These are phyloP conservation scores for Carcina quercana DNA, from an alignment of 2,888 invertebrate species.

Conservation along the genomic window DNA sequence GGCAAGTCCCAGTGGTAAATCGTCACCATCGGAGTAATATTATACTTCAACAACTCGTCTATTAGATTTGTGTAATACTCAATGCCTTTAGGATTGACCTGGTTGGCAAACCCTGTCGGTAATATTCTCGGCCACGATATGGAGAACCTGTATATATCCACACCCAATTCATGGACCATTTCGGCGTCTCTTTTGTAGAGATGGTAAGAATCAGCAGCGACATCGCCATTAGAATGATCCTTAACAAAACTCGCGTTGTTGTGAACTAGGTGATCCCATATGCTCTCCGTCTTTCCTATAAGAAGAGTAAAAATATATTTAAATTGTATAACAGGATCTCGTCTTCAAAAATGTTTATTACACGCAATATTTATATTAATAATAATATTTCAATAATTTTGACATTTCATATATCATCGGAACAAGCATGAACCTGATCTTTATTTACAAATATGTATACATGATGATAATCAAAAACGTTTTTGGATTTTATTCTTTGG, in stretches of 20 bases:
- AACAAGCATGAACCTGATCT: too few species aligned
- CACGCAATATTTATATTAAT: neutral
- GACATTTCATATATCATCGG: too few species aligned
- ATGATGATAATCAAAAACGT: too few species aligned
- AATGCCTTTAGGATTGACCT: constrained; percentile 80
- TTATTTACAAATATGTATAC: too few species aligned
- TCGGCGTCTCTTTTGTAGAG: constrained; percentile 77
- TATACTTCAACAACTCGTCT: constrained; percentile 77
- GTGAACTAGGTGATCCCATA: constrained; percentile 76
- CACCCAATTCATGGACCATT: constrained; percentile 76
- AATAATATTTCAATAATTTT: too few species aligned
- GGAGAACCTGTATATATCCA: constrained; percentile 81
- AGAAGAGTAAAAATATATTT: constrained; percentile 12
- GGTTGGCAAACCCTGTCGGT: constrained; percentile 78
- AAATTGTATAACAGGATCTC: constrained; percentile 1
- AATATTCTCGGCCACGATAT: constrained; percentile 85
- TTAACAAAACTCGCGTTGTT: constrained; percentile 64
- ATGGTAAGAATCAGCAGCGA: constrained; percentile 81
- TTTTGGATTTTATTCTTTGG: too few species aligned
- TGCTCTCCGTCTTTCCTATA: constrained; percentile 77
- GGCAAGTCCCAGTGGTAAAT: constrained; percentile 84
- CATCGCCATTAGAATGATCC: constrained; percentile 75
- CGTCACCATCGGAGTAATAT: constrained; percentile 81
- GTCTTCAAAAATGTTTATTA: neutral
- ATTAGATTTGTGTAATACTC: constrained; percentile 86